Percentiles rank a stretch among this genome's conserved stretches.
Evolutionary conservation across 2,888 invertebrate genomes (phyloP).

Genomic region (Zaprionus bogoriensis): DNA sequence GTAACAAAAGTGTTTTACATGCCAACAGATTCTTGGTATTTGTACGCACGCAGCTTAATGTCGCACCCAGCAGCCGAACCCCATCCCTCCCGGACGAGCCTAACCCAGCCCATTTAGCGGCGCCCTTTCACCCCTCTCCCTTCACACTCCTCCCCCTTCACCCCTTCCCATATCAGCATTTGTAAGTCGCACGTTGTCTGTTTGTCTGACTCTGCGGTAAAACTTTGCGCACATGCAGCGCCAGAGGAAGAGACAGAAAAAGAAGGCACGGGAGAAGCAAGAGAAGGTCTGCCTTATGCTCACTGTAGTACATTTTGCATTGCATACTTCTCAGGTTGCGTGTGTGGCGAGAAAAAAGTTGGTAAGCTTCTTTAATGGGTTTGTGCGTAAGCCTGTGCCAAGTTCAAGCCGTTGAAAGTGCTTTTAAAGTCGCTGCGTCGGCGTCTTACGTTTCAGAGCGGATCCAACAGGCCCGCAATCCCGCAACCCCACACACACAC

Average conservation of each 20-base stretch:
- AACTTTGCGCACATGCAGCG: slow-evolving; percentile 70
- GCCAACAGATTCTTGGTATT: slow-evolving; percentile 77
- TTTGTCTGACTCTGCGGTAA: slow-evolving; percentile 71
- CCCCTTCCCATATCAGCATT: slow-evolving; percentile 52
- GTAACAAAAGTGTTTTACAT: slow-evolving; percentile 76
- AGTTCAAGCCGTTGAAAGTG: slow-evolving; percentile 78
- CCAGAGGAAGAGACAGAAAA: background rate
- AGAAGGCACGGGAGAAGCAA: background rate
- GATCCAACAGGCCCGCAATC: background rate
- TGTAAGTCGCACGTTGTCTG: slow-evolving; percentile 72
- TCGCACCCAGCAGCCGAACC: slow-evolving; percentile 49
- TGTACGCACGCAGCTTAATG: slow-evolving; percentile 79
- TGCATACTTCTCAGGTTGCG: slow-evolving; percentile 76
- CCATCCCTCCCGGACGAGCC: slow-evolving; percentile 1
- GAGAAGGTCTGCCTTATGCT: slow-evolving; percentile 22
- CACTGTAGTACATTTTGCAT: slow-evolving; percentile 54
- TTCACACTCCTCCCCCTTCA: background rate
- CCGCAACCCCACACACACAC: slow-evolving; percentile 1
- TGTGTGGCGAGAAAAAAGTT: slow-evolving; percentile 51
- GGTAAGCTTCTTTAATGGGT: slow-evolving; percentile 77
- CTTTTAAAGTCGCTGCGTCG: slow-evolving; percentile 70
- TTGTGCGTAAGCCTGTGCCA: slow-evolving; percentile 71
- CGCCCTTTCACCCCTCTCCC: background rate
- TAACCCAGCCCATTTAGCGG: slow-evolving; percentile 4
- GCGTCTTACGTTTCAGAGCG: slow-evolving; percentile 24